Conservation (phyloP, 2,888 invertebrate genomes). For the Cinara cedri region DNA sequence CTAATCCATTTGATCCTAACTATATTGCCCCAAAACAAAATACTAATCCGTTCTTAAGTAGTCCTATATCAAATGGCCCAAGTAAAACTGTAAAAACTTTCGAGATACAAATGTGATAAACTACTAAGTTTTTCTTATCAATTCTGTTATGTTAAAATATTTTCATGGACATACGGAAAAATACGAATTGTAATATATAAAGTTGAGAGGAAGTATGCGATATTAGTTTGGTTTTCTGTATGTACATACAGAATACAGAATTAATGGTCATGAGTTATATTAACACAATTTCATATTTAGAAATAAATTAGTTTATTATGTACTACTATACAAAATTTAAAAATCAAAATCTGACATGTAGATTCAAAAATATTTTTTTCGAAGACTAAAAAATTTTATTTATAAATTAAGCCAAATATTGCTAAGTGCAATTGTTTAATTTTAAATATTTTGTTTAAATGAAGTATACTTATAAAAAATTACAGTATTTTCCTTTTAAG, state of each 20-base stretch:
- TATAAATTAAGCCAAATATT: not conserved
- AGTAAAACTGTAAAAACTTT: slow-evolving; percentile 60
- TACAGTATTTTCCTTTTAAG: slow-evolving; percentile 2
- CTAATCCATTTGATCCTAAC: slow-evolving; percentile 61
- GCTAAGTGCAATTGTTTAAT: not conserved
- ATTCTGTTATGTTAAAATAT: not conserved
- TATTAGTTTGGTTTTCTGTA: slow-evolving; percentile 16
- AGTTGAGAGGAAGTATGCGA: not conserved
- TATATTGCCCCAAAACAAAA: slow-evolving; percentile 55
- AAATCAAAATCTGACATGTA: slow-evolving; percentile 34
- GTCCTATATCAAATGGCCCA: slow-evolving; percentile 58
- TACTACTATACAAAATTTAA: not conserved
- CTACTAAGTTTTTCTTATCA: not conserved
- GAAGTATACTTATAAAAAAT: slow-evolving; percentile 10
- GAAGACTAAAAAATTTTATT: slow-evolving; percentile 5
- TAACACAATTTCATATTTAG: slow-evolving; percentile 18
- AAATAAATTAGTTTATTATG: not conserved
- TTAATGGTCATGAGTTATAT: slow-evolving; percentile 19
- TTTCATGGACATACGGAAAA: not conserved
- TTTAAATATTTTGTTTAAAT: no score
- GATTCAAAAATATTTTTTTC: not conserved
- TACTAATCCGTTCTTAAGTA: slow-evolving; percentile 60
- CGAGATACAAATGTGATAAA: slow-evolving; percentile 61
- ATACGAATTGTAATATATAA: no score
- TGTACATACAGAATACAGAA: slow-evolving; percentile 17